These are phyloP conservation scores for Chaetorhynchus papuensis DNA, from an alignment of 2,113 vertebrate species.

Conservation along the genomic window DNA sequence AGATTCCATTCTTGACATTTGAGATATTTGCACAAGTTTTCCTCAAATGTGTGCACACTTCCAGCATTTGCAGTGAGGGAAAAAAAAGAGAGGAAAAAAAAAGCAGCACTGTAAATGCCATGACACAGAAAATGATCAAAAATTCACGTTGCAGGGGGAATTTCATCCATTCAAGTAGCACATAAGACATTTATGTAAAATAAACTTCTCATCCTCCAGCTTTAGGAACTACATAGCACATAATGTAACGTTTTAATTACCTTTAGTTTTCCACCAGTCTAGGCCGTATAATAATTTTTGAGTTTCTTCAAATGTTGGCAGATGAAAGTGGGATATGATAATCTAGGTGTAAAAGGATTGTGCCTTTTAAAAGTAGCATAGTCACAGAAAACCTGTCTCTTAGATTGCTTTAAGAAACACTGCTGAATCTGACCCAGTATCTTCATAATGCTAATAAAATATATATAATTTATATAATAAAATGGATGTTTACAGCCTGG, in stretches of 20 bases:
- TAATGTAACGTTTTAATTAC: neutral
- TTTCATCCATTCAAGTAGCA: neutral
- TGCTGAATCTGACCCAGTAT: neutral
- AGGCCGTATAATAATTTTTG: neutral
- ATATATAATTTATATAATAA: neutral
- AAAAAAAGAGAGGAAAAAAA: neutral
- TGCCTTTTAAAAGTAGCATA: neutral
- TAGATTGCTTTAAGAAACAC: neutral
- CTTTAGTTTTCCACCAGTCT: neutral
- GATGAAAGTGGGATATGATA: neutral
- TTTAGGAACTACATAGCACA: neutral
- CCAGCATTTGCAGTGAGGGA: neutral
- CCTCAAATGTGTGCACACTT: neutral
- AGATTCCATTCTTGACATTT: neutral
- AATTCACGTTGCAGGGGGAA: neutral
- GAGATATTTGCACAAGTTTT: constrained; percentile 1
- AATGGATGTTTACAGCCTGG: neutral
- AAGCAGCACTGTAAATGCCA: neutral
- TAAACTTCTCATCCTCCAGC: neutral
- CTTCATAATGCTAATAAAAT: neutral
- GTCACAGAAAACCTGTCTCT: neutral
- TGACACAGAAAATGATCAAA: neutral
- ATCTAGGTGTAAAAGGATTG: neutral
- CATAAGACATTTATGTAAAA: neutral
- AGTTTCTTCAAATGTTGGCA: neutral